These are phyloP conservation scores for Perithous albicinctus DNA, from an alignment of 2,888 invertebrate species.

Conservation along the genomic window DNA sequence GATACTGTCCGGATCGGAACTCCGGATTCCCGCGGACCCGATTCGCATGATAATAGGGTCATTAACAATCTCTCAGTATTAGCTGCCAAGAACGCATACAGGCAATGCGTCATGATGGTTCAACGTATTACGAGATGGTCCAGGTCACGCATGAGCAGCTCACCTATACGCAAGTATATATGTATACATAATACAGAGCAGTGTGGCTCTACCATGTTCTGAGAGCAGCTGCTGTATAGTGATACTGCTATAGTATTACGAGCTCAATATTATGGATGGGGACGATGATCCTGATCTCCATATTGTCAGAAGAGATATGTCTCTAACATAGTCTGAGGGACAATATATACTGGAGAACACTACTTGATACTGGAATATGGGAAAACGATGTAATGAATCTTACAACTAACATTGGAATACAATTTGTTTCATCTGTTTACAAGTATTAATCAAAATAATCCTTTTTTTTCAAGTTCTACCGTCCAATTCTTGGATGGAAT, in stretches of 20 bases:
- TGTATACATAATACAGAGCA: neutral
- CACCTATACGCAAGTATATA: too few species aligned
- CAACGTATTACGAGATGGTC: conserved; percentile 62
- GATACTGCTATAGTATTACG: conserved; percentile 21
- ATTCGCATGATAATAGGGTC: conserved; percentile 75
- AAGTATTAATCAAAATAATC: too few species aligned
- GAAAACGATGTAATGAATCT: neutral
- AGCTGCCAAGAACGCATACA: conserved; percentile 75
- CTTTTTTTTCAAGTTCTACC: too few species aligned
- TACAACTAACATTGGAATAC: neutral
- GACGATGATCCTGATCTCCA: conserved; percentile 37
- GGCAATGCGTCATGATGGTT: conserved; percentile 71
- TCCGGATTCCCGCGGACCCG: conserved; percentile 66
- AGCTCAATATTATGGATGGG: conserved; percentile 41
- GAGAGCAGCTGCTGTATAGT: conserved; percentile 23
- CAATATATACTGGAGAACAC: neutral
- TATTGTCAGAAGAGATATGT: conserved; percentile 30
- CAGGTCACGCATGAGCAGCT: conserved; percentile 50
- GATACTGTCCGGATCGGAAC: conserved; percentile 48
- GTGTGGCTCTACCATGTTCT: neutral
- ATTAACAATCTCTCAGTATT: conserved; percentile 76
- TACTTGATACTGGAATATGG: conserved; percentile 3
- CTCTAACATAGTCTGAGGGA: neutral
- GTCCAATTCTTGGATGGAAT: too few species aligned
- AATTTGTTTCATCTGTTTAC: too few species aligned